A percentile compares a stretch with the other conserved stretches of the same genome.
Evolutionary conservation across 35 echinoderm and acorn worm species (phyloP).

Genomic region (Ophiothrix spiculata): DNA sequence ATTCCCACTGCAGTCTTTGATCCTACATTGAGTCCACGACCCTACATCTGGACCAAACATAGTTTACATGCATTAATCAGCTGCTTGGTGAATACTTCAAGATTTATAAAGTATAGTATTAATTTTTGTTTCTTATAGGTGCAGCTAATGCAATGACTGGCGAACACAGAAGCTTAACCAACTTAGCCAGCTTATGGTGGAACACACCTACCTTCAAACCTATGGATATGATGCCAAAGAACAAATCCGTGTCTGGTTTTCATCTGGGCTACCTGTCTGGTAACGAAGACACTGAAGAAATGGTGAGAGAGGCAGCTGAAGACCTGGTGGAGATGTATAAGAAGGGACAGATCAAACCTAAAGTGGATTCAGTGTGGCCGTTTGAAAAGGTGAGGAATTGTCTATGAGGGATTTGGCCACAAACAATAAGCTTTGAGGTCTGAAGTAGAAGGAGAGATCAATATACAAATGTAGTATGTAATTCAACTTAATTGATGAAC

Average conservation of each 20-base stretch:
- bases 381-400: not conserved
- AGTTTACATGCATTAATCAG: too few relatives aligned
- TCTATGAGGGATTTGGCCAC: too few relatives aligned
- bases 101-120: too few relatives aligned
- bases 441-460: too few relatives aligned
- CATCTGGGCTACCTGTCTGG: not conserved
- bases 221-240: not conserved
- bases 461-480: too few relatives aligned
- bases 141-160: not conserved
- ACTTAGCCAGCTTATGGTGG: not conserved
- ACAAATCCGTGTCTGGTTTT: not conserved
- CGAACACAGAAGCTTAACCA: not conserved
- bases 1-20: too few relatives aligned
- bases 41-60: too few relatives aligned
- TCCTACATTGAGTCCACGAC: too few relatives aligned
- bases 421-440: too few relatives aligned
- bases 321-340: not conserved
- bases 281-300: not conserved
- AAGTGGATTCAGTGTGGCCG: not conserved
- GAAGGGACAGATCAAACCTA: not conserved
- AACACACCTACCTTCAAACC: not conserved
- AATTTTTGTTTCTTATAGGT: too few relatives aligned
- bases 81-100: too few relatives aligned
- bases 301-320: not conserved
- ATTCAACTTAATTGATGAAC: too few relatives aligned